Percentiles rank a stretch among this genome's conserved stretches.
These are phyloP conservation scores for Unio delphinus DNA, from an alignment of 2,888 invertebrate genomes.

Conservation along the genomic window DNA sequence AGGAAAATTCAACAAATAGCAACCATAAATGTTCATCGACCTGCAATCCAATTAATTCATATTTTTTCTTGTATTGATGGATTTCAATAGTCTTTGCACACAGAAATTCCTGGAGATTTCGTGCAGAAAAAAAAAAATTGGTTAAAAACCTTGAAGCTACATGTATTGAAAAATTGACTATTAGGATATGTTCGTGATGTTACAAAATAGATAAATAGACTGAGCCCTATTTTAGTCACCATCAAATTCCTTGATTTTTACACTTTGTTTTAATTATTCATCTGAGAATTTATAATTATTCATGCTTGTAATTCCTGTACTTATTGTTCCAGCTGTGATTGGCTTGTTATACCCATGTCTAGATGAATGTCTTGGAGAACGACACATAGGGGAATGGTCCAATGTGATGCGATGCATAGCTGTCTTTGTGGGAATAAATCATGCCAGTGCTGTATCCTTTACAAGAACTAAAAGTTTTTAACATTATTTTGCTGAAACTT, in stretches of 20 bases:
- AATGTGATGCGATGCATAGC: slow-evolving; percentile 73
- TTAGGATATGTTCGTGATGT: too few relatives aligned
- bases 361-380: slow-evolving; percentile 64
- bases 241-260: background rate
- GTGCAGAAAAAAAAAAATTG: too few relatives aligned
- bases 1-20: too few relatives aligned
- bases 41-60: too few relatives aligned
- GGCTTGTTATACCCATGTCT: slow-evolving; percentile 72
- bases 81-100: too few relatives aligned
- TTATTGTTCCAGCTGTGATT: slow-evolving; percentile 65
- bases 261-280: background rate
- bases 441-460: slow-evolving; percentile 73
- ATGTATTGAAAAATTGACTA: too few relatives aligned
- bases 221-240: background rate
- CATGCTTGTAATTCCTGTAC: slow-evolving; percentile 4
- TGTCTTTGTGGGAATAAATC: slow-evolving; percentile 73
- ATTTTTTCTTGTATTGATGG: too few relatives aligned
- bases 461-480: background rate
- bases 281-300: background rate
- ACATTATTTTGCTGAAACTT: too few relatives aligned
- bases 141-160: too few relatives aligned
- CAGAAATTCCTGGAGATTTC: too few relatives aligned
- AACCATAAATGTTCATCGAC: too few relatives aligned
- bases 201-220: too few relatives aligned
- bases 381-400: slow-evolving; percentile 71